Evolutionary conservation across 2,113 vertebrate genomes (phyloP), one percentile per base, ranked within the genome.

Genomic region (Poeciliopsis prolifica): DNA sequence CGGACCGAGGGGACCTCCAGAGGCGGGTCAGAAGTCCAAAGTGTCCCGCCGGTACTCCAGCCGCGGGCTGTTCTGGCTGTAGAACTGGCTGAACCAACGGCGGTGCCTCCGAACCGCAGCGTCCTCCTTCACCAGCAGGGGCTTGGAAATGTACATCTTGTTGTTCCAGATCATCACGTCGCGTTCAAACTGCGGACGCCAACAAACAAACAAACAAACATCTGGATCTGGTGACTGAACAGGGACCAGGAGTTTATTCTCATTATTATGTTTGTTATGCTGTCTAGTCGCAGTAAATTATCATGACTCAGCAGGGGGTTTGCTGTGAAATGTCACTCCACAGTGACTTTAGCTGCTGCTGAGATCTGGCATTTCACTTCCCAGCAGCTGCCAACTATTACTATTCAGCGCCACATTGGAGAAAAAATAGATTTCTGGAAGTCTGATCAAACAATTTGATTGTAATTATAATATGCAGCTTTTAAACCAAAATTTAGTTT

Each of bases 141-240:
- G 96, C 71, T 93, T 95, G 61, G 94, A 86, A 71, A 94, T 78
- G 48, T 96, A 94, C 70, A 87, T 95, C 91, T 96, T 96, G 75
- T 96, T 96, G 74, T 96, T 97, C 96, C 96, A 96, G 86, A 96
- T 93, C 94, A 95, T 95, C 30, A 96, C 80, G 0, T 96, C 95
- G 0, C 94, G 91, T 73, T 96, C 96, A 80, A 96, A 96, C 96
- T 96, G 82, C 1, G 14, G n/a, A 33, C 22, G 35, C n/a, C n/a
- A n/a, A 19, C 35, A 17, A 44, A 76, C 35, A 37, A 69, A 70
- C n/a, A 67, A 13, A n/a, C 7, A 54, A 54, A n/a, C 22, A n/a
- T 37, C 35, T 37, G 51, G 51, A 58, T 58, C 8, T 58, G 5
- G 44, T 19, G 17, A 24, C 51, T 24, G 1, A 24, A 24, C 17